Evolutionary conservation across 2,113 vertebrate genomes (phyloP).

Genomic region (Tautogolabrus adspersus): DNA sequence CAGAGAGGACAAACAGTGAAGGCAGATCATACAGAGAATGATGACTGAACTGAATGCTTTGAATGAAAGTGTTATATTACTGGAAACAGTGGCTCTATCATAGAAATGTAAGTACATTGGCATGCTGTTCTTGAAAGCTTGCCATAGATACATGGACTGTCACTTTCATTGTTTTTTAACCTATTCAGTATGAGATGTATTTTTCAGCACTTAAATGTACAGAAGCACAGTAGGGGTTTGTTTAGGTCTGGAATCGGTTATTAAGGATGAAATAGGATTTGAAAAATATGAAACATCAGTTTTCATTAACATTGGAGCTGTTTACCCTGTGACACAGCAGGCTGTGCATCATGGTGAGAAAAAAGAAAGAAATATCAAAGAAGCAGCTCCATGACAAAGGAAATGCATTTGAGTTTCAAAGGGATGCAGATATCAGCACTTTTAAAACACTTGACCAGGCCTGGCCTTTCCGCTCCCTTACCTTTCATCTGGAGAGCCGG

Average conservation of each 20-base stretch:
- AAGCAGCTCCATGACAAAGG: constrained; percentile 56
- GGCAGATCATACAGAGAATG: no score
- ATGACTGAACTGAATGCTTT: no score
- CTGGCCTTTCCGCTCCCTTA: constrained; percentile 70
- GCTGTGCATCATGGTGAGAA: constrained; percentile 47
- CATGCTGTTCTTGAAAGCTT: no score
- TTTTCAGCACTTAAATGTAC: neutral
- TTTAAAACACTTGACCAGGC: constrained; percentile 78
- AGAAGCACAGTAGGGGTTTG: constrained; percentile 11
- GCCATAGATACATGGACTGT: neutral
- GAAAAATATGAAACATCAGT: constrained; percentile 47
- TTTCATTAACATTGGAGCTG: constrained; percentile 49
- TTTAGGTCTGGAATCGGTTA: constrained; percentile 19
- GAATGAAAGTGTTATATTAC: no score
- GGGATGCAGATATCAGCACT: constrained; percentile 81
- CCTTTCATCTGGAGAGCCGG: constrained; percentile 83
- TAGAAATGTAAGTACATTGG: no score
- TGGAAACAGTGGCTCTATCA: no score
- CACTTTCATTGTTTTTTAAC: neutral
- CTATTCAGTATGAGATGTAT: neutral
- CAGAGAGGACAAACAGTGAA: no score
- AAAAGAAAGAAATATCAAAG: constrained; percentile 77
- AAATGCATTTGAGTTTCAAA: constrained; percentile 83
- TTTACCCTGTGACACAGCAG: constrained; percentile 58
- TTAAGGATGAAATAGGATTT: constrained; percentile 46